These are phyloP conservation scores for Sphaerophoria rueppellii DNA, from an alignment of 2,888 invertebrate species.

Conservation along the genomic window DNA sequence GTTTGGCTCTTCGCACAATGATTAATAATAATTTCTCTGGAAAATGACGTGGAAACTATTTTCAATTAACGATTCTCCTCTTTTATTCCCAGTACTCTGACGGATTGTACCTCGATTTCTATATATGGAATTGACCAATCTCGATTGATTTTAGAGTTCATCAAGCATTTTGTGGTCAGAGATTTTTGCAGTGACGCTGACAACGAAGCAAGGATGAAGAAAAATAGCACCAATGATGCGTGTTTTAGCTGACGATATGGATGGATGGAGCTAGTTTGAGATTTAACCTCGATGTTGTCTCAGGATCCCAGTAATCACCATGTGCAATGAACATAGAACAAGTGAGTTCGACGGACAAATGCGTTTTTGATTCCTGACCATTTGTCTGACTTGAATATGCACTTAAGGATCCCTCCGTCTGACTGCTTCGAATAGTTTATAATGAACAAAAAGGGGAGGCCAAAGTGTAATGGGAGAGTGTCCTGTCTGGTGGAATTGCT, in stretches of 20 bases:
- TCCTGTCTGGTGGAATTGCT: not conserved
- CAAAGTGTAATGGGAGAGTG: too few relatives aligned
- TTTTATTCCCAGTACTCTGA: not conserved
- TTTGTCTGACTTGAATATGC: conserved; percentile 59
- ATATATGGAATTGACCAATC: conserved; percentile 15
- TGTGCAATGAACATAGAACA: conserved; percentile 9
- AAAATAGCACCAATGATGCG: conserved; percentile 44
- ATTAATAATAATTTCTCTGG: conserved; percentile 71
- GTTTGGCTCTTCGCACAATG: conserved; percentile 40
- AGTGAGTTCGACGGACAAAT: conserved; percentile 41
- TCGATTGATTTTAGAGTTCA: conserved; percentile 60
- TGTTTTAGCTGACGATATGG: conserved; percentile 35
- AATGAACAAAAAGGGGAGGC: too few relatives aligned
- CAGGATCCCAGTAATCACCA: conserved; percentile 10
- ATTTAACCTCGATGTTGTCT: conserved; percentile 46
- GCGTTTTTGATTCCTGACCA: conserved; percentile 58
- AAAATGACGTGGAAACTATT: conserved; percentile 71
- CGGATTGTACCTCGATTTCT: not conserved
- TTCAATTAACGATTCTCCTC: conserved; percentile 66
- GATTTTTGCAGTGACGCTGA: not conserved
- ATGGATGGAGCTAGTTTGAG: conserved; percentile 31
- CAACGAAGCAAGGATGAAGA: conserved; percentile 14
- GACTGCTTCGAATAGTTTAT: too few relatives aligned
- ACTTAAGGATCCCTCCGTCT: conserved; percentile 26
- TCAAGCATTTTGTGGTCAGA: conserved; percentile 30